A percentile compares a stretch with the other conserved stretches of the same genome.
Evolutionary conservation across 2,113 vertebrate species (phyloP).

Genomic region (Sylvia atricapilla): DNA sequence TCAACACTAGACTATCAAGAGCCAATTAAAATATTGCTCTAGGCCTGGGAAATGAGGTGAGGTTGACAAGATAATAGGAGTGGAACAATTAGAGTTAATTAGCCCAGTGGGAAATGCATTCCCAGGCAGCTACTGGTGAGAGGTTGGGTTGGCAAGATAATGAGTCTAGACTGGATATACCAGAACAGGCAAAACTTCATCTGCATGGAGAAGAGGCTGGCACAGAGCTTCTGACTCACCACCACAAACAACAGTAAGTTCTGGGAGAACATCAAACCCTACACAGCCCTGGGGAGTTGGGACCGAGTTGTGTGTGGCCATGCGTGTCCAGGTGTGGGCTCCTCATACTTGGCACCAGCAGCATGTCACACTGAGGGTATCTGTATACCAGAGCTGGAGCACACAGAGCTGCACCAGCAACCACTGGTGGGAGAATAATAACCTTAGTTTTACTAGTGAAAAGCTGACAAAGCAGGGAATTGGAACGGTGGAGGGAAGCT

Average conservation of each 20-base stretch:
- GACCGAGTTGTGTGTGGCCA: neutral
- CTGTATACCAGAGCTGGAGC: neutral
- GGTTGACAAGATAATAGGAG: slow-evolving; percentile 60
- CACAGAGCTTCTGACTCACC: neutral
- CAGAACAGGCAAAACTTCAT: slow-evolving; percentile 3
- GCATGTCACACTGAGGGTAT: neutral
- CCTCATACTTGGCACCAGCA: neutral
- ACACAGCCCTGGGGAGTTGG: neutral
- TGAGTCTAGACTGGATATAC: slow-evolving; percentile 50
- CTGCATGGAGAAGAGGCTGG: neutral
- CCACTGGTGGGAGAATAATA: neutral
- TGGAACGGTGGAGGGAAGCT: neutral
- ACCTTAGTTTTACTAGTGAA: neutral
- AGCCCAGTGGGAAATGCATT: slow-evolving; percentile 51
- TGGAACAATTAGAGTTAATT: slow-evolving; percentile 64
- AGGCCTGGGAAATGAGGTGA: slow-evolving; percentile 64
- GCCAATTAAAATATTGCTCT: slow-evolving; percentile 57
- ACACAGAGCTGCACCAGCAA: neutral
- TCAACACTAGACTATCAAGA: slow-evolving; percentile 45
- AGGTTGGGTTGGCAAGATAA: slow-evolving; percentile 28
- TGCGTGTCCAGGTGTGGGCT: neutral
- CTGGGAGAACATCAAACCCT: neutral
- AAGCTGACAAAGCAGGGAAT: neutral
- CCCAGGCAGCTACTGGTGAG: slow-evolving; percentile 47
- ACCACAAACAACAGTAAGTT: neutral